These are phyloP conservation scores for Folsomia manolachei DNA, from an alignment of 2,888 invertebrate species.

Conservation along the genomic window DNA sequence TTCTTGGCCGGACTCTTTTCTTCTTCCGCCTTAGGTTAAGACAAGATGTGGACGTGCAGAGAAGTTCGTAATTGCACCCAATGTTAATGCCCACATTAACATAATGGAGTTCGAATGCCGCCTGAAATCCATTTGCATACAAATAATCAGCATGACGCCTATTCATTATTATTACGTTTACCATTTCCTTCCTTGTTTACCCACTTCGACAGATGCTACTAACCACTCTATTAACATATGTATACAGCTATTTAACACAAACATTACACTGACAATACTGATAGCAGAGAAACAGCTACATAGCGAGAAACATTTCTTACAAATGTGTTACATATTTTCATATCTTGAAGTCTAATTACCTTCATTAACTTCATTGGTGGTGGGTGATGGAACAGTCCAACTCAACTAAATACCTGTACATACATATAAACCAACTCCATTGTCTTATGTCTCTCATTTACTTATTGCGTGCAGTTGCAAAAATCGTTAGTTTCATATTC, in stretches of 20 bases:
- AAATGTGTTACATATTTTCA: slow-evolving; percentile 4
- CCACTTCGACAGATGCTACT: slow-evolving; percentile 39
- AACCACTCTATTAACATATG: slow-evolving; percentile 50
- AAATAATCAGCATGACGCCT: slow-evolving; percentile 51
- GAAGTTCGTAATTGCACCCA: slow-evolving; percentile 45
- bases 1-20: too few species aligned
- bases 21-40: too few species aligned
- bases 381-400: too few species aligned
- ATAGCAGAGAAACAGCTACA: background rate
- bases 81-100: slow-evolving; percentile 50
- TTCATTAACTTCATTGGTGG: slow-evolving; percentile 17
- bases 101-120: slow-evolving; percentile 50
- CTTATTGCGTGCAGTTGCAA: too few species aligned
- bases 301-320: background rate
- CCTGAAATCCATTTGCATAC: slow-evolving; percentile 51
- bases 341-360: slow-evolving; percentile 18
- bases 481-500: background rate
- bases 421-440: background rate
- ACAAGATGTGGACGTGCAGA: slow-evolving; percentile 36
- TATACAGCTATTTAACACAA: slow-evolving; percentile 41
- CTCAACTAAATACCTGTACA: too few species aligned
- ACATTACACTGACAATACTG: slow-evolving; percentile 22
- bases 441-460: background rate
- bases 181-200: slow-evolving; percentile 45
- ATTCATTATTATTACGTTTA: slow-evolving; percentile 49